phyloP scores from a whole-genome alignment of 23 tunicate genomes.

The Clavelina lepadiformis region DNA sequence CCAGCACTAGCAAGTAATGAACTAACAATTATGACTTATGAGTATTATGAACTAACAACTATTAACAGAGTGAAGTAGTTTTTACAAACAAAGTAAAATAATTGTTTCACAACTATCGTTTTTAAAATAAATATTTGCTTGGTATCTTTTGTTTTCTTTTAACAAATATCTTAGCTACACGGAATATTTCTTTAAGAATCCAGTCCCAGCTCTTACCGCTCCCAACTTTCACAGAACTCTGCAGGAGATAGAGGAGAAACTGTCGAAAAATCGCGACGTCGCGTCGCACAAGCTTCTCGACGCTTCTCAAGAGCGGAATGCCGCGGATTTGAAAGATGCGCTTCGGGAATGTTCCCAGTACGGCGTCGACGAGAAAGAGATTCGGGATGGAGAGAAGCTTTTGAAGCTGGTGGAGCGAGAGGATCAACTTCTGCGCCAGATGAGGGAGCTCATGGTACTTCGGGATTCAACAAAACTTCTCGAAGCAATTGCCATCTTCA shows the following conservation, averaged over 20 bases:
- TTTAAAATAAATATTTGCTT: too few relatives aligned
- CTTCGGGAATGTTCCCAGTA: constrained; percentile 11
- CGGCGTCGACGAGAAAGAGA: constrained; percentile 24
- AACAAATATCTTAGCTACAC: too few relatives aligned
- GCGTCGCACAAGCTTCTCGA: constrained; percentile 19
- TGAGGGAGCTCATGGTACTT: constrained; percentile 25
- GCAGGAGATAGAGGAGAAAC: constrained; percentile 2
- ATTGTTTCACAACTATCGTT: too few relatives aligned
- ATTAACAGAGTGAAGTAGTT: too few relatives aligned
- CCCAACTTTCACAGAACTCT: neutral
- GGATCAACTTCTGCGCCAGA: constrained; percentile 33
- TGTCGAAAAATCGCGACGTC: constrained; percentile 17
- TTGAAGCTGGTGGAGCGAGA: constrained; percentile 36
- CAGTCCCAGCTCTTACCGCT: neutral
- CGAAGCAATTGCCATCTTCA: constrained; percentile 46
- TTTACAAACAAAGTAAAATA: too few relatives aligned
- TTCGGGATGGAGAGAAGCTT: constrained; percentile 20
- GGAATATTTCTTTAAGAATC: too few relatives aligned
- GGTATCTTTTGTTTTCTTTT: too few relatives aligned
- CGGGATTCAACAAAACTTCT: constrained; percentile 22
- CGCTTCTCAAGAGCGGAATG: constrained; percentile 29
- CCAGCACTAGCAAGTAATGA: too few relatives aligned
- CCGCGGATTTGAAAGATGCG: constrained; percentile 11
- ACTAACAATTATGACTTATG: too few relatives aligned
- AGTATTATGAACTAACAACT: too few relatives aligned